Conservation (phyloP, 2,797 vertebrate genomes). For the Halcyon badia region DNA sequence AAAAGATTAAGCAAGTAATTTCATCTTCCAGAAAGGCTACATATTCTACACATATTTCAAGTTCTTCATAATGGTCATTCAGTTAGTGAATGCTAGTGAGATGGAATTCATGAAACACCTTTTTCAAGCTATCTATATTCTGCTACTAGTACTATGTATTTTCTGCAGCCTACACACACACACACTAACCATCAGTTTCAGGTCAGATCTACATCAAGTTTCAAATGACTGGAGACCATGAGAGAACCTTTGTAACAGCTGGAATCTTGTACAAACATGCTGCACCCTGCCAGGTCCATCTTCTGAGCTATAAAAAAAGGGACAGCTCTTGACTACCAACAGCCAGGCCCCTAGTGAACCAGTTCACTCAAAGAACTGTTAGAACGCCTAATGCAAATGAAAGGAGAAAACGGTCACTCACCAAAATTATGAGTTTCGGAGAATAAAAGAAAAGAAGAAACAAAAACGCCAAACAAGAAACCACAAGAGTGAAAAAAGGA, state of each 20-base stretch:
- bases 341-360: constrained; percentile 81
- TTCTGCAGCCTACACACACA: background rate
- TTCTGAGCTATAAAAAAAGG: constrained; percentile 83
- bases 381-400: constrained; percentile 1
- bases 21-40: background rate
- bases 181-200: constrained; percentile 37
- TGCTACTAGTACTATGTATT: background rate
- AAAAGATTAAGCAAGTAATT: background rate
- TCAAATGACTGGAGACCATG: constrained; percentile 56
- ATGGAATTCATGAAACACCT: background rate
- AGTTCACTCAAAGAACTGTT: constrained; percentile 38
- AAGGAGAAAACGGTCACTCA: background rate
- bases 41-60: background rate
- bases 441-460: background rate
- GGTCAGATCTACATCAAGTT: constrained; percentile 67
- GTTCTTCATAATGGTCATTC: background rate
- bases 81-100: background rate
- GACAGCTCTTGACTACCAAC: constrained; percentile 80
- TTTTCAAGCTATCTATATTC: background rate
- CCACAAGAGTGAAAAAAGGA: background rate
- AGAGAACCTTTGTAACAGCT: constrained; percentile 76
- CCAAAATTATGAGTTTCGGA: background rate
- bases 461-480: background rate
- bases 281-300: constrained; percentile 67
- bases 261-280: constrained; percentile 74